Evolutionary conservation across 2,888 invertebrate species (phyloP), one percentile per base, ranked within the genome.

Genomic region (Phyto melanocephala): DNA sequence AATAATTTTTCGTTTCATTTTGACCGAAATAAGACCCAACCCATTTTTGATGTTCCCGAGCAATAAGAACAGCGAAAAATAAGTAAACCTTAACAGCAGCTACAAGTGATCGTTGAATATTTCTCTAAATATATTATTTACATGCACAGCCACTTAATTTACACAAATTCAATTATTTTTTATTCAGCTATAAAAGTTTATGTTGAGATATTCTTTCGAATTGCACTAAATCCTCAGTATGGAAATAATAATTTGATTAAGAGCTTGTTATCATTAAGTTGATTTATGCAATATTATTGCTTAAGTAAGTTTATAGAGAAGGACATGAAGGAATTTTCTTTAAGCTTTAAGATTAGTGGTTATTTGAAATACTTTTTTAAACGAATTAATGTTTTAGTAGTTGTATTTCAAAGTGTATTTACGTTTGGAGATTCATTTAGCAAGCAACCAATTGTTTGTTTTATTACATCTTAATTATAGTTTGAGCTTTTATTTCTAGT

Each of bases 11-110:
- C 70, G 79, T 82, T 82, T 75, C 79, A 58, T 82, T 79, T 82
- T 79, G 45, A 54, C 79, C 75, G 65, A 82, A 82, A 82, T 82
- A 82, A 82, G 82, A 71, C 82, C 82, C 82, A 82, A 79, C 82
- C 82, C 82, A 79, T 79, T 79, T 79, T 67, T n/a, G 54, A 54
- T 20, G 22, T 50, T 40, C 8, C 52, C 62, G 24, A 70, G 62
- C 70, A 70, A 62, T 77, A 62, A 77, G 62, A 77, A 77, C 62
- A 70, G 62, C 70, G 62, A 70, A 77, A 70, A 70, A 42, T 42
- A 42, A 10, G 2, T 4, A 35, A 68, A 62, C 22, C 62, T 22
- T 7, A 54, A 60, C 65, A 67, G 72, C 65, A 74, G 79, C 79
- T 60, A 74, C 79, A 74, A 80, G 79, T 80, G 79, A 80, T 80